Base-by-base conservation (phyloP, 2,888 invertebrate species). In the Helobdella robusta region DNA sequence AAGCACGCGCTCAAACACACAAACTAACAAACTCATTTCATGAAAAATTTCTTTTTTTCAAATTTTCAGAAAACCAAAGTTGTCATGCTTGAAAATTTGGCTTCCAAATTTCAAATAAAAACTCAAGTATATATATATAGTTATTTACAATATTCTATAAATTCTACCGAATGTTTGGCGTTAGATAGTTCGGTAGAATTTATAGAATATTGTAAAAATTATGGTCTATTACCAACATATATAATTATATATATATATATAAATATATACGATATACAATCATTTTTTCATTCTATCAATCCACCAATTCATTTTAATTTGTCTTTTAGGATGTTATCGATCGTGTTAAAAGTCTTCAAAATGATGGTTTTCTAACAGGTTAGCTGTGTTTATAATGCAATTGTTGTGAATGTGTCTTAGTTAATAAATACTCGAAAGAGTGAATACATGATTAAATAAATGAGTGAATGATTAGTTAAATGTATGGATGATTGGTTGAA, bases 21-120 rank as follows among this genome's bases (percentile, higher is more conserved):
- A 5, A 59, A 1, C 23, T 23, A 20, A 18, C 40, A 5, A 23
- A 50, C n/a, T 59, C 8, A 28, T 15, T 35, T 34, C 6, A 34
- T 61, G 4, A 20, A 23, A 18, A 34, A 15, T 48, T 59, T 35
- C 25, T 34, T 60, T 69, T 48, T 61, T 34, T 23, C 32, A 23
- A 60, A 28, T 6, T 82, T 82, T 44, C 80, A 87, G 86, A 81
- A 84, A 25, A 88, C 88, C 77, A 97, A 97, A 82, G 91, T 95
- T 0, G 89, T 95, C 0, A 84, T 93, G 40, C 82, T 97, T 28
- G 95, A 97, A 82, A 94, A 95, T 78, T 81, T 97, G 67, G 94
- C 94, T 1, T 86, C 87, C 1, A 86, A 88, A 72, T 97, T 95
- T 77, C 88, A 89, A 75, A 78, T 97, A 50, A 94, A 91, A 80